A percentile compares a stretch with the other conserved stretches of the same genome.
phyloP scores from a whole-genome alignment of 2,888 invertebrate genomes.

The Mimumesa dahlbomi region DNA sequence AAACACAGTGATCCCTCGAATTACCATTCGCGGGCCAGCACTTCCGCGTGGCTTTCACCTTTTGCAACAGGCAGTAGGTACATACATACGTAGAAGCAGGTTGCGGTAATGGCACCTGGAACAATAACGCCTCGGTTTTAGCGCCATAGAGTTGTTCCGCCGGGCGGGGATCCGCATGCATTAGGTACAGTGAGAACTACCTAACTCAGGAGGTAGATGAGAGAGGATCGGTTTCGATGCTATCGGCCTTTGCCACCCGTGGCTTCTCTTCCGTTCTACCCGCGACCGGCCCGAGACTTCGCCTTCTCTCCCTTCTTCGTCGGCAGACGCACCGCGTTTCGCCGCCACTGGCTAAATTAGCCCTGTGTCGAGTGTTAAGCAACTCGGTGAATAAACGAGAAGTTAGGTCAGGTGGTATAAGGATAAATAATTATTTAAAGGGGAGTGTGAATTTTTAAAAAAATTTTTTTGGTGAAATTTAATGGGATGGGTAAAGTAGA shows the following conservation, averaged over 20 bases:
- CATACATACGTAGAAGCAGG: slow-evolving; percentile 51
- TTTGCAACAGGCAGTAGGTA: slow-evolving; percentile 56
- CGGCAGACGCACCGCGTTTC: slow-evolving; percentile 12
- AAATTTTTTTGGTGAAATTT: too few species aligned
- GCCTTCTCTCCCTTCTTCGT: slow-evolving; percentile 8
- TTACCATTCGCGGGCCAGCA: slow-evolving; percentile 43
- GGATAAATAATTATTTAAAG: too few species aligned
- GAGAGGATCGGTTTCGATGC: slow-evolving; percentile 73
- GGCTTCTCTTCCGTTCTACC: slow-evolving; percentile 72
- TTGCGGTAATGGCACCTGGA: slow-evolving; percentile 69
- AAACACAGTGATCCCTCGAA: slow-evolving; percentile 22
- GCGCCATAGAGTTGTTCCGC: slow-evolving; percentile 66
- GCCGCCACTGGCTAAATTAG: slow-evolving; percentile 34
- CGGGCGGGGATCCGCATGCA: slow-evolving; percentile 60
- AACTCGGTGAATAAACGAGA: slow-evolving; percentile 8
- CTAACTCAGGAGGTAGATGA: slow-evolving; percentile 67
- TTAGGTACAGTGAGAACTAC: slow-evolving; percentile 67
- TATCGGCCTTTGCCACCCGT: slow-evolving; percentile 74
- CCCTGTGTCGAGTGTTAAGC: slow-evolving; percentile 25
- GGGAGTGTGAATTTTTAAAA: too few species aligned
- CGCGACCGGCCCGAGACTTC: slow-evolving; percentile 27
- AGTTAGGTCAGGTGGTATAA: not conserved
- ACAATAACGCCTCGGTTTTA: slow-evolving; percentile 67
- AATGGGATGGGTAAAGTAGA: too few species aligned
- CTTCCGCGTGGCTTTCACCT: slow-evolving; percentile 68